These are phyloP conservation scores for Toxostoma redivivum DNA, from an alignment of 2,113 vertebrate genomes.

Conservation along the genomic window DNA sequence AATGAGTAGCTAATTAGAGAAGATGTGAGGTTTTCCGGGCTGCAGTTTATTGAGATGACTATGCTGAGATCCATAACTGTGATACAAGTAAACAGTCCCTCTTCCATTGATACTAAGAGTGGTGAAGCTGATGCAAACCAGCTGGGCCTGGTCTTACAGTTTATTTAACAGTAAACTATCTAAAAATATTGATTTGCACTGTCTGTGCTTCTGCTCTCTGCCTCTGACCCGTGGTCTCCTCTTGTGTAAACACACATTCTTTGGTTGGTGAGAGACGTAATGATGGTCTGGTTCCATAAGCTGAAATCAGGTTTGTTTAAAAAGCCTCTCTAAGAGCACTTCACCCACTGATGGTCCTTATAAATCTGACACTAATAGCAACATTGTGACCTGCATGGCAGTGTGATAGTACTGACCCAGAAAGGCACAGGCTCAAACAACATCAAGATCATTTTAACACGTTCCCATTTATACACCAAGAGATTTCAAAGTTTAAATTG, in stretches of 20 bases:
- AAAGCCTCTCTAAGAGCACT: slow-evolving; percentile 34
- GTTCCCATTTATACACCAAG: neutral
- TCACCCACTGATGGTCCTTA: slow-evolving; percentile 27
- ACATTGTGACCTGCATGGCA: neutral
- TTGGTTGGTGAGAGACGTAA: slow-evolving; percentile 41
- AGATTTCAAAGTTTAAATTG: neutral
- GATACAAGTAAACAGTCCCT: neutral
- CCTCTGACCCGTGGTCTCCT: slow-evolving; percentile 47
- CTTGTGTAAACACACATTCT: slow-evolving; percentile 61
- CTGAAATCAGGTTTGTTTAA: slow-evolving; percentile 58
- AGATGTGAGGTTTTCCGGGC: neutral
- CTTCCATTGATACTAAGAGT: neutral
- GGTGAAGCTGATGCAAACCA: slow-evolving; percentile 41
- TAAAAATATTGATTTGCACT: slow-evolving; percentile 69
- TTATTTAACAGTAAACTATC: slow-evolving; percentile 59
- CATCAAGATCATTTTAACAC: accelerated
- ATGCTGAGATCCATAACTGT: neutral
- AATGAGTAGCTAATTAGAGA: neutral
- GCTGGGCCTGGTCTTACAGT: slow-evolving; percentile 14
- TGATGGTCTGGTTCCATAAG: slow-evolving; percentile 41
- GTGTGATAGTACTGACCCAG: neutral
- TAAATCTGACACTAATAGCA: slow-evolving; percentile 29
- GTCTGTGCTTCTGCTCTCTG: slow-evolving; percentile 55
- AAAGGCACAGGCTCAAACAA: neutral
- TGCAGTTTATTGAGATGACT: neutral